Evolutionary conservation across 2,797 vertebrate species (phyloP).

Genomic region (Leptoclinus maculatus): DNA sequence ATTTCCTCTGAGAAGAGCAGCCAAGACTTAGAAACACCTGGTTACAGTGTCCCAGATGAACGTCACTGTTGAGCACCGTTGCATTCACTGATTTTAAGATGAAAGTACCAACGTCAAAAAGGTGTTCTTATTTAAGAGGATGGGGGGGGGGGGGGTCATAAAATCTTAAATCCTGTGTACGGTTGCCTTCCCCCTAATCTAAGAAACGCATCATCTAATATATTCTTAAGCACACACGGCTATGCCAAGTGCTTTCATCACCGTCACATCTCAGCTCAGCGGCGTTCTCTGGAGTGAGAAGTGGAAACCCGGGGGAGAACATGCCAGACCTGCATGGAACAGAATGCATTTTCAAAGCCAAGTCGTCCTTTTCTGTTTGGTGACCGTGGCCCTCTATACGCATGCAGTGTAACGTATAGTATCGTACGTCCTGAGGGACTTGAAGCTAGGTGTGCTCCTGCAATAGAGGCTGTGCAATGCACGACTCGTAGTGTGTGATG

Average conservation of each 20-base stretch:
- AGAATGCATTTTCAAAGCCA: too few species aligned
- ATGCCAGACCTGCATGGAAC: neutral
- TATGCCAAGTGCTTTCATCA: neutral
- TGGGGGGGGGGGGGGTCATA: neutral
- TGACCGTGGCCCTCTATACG: conserved; percentile 13
- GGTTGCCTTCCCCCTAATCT: neutral
- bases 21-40: conserved; percentile 22
- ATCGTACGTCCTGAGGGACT: neutral
- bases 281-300: neutral
- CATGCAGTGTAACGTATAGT: neutral
- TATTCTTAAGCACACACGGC: neutral
- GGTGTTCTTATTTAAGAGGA: neutral
- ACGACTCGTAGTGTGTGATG: conserved; percentile 11
- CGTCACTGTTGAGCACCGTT: neutral
- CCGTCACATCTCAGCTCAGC: neutral
- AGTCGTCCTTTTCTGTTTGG: too few species aligned
- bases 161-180: neutral
- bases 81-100: conserved; percentile 10
- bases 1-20: conserved; percentile 12
- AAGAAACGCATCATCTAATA: neutral
- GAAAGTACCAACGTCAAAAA: neutral
- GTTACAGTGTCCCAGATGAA: conserved; percentile 37
- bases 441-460: conserved; percentile 9
- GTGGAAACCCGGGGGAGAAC: neutral
- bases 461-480: neutral